These are phyloP conservation scores for Gopherus flavomarginatus DNA, from an alignment of 2,113 vertebrate species.

Conservation along the genomic window DNA sequence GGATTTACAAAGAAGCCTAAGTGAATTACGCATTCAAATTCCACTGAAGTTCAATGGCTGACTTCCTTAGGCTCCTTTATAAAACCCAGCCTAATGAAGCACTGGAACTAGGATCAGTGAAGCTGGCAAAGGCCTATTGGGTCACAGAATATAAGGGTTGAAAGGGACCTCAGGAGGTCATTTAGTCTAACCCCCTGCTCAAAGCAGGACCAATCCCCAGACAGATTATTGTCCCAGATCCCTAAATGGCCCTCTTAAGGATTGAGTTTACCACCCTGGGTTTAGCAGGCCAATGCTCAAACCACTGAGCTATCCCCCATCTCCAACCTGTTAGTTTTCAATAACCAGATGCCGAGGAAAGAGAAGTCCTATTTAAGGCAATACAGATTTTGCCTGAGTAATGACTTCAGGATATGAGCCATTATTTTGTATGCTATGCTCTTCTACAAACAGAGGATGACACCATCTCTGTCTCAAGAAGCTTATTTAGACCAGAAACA, in stretches of 20 bases:
- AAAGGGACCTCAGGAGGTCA: no score
- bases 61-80: background rate
- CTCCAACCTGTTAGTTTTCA: conserved; percentile 57
- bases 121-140: conserved; percentile 45
- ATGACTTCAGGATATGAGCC: conserved; percentile 40
- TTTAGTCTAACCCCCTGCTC: no score
- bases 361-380: conserved; percentile 68
- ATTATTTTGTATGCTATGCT: conserved; percentile 43
- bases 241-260: no score
- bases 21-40: accelerated
- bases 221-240: no score
- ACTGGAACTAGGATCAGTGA: conserved; percentile 8
- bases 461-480: conserved; percentile 45
- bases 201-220: no score
- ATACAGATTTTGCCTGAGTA: conserved; percentile 62
- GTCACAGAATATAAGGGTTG: background rate
- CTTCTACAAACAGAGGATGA: conserved; percentile 46
- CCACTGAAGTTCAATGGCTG: accelerated
- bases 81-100: background rate
- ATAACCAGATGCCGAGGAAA: conserved; percentile 35
- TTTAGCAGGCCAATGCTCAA: no score
- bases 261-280: no score
- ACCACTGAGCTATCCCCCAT: no score
- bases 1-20: background rate
- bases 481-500: background rate